Base-by-base conservation (phyloP, 1,140 invertebrate genomes). In the Littorina saxatilis region DNA sequence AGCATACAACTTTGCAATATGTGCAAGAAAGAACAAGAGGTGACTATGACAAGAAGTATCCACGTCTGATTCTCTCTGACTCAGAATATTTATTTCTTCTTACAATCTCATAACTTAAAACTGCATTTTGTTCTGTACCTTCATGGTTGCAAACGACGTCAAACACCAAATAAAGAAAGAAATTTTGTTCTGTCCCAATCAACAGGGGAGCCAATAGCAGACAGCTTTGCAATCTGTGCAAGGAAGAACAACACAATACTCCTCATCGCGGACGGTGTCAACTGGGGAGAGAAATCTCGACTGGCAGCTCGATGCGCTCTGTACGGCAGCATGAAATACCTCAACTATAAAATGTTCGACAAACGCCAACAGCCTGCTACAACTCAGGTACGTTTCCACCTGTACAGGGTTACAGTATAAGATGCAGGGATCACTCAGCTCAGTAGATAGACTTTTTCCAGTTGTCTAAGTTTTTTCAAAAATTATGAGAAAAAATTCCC, bases 241-340 rank as follows among this genome's bases (percentile, higher is more conserved):
- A 93, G 96, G 58, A 94, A 94, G 66, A 96, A 98, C 91, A 96
- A 95, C 82, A 95, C 96, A 5, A 94, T 98, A 81, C 92, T 98
- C 87, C 95, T 96, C 47, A 93, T 98, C 68, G 97, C 97, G 20
- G 97, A 98, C 94, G 97, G 97, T 52, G 97, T 98, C 0, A 98
- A 98, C 93, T 98, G 97, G 97, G 97, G 97, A 73, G 95, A 96
- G 88, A 97, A 96, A 88, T 96, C 97, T 43, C 94, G 96, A 76
- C 93, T 98, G 77, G 97, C 97, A n/a, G 96, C 97, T 13, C 94
- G 96, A 82, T 96, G 96, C 82, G 97, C 97, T 15, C 94, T 98
- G 13, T 96, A 97, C 88, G 97, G 96, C 15, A 96, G 96, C 86
- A 94, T 98, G 83, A 96, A 97, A 82, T 96, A 97, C 90, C 93